These are phyloP conservation scores for Arrhamphus sclerolepis DNA, from an alignment of 2,797 vertebrate genomes.

Conservation along the genomic window DNA sequence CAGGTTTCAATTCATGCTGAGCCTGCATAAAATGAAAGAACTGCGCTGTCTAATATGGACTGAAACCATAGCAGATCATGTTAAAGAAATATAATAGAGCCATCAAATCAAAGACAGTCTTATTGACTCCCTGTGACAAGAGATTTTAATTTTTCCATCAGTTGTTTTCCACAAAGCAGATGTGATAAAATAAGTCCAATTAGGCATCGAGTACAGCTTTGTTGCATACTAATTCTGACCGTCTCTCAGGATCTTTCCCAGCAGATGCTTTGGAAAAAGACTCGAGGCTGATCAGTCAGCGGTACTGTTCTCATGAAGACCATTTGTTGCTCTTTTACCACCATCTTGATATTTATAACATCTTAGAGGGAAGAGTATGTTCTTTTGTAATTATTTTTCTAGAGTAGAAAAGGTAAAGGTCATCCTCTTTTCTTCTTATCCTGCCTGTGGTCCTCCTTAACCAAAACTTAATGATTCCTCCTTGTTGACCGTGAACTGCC, in stretches of 20 bases:
- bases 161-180: slow-evolving; percentile 59
- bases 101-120: slow-evolving; percentile 21
- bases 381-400: too few species aligned
- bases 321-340: slow-evolving; percentile 53
- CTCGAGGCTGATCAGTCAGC: slow-evolving; percentile 51
- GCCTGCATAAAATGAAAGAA: slow-evolving; percentile 8
- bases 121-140: slow-evolving; percentile 49
- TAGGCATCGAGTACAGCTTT: slow-evolving; percentile 56
- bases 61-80: slow-evolving; percentile 7
- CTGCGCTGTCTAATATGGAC: neutral
- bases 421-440: slow-evolving; percentile 17
- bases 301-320: slow-evolving; percentile 45
- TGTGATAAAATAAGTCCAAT: slow-evolving; percentile 71
- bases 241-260: slow-evolving; percentile 50
- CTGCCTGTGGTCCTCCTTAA: slow-evolving; percentile 6
- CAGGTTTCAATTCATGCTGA: slow-evolving; percentile 5
- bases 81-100: slow-evolving; percentile 22
- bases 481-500: neutral
- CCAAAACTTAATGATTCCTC: slow-evolving; percentile 8
- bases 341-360: slow-evolving; percentile 38
- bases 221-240: slow-evolving; percentile 69
- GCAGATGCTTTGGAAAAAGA: slow-evolving; percentile 59
- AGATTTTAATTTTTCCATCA: slow-evolving; percentile 45
- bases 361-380: slow-evolving; percentile 28
- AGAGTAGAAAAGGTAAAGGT: slow-evolving; percentile 13